Evolutionary conservation across 2,888 invertebrate species (phyloP), one percentile per base, ranked within the genome.

Genomic region (Lithophane leautieri): DNA sequence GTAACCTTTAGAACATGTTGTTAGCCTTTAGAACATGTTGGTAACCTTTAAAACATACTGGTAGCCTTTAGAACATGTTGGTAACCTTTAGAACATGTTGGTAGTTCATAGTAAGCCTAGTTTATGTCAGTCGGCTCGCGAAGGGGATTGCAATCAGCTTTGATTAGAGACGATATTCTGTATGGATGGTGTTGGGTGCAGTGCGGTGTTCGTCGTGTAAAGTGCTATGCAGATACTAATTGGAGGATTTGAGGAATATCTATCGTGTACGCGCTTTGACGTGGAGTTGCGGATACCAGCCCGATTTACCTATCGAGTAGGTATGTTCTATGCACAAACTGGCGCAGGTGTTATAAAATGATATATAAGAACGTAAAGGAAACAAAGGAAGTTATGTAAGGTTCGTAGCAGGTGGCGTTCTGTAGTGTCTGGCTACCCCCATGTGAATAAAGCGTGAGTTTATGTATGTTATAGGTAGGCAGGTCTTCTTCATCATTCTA

Each of bases 151-250:
- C 50, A 77, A 70, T 70, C 54, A 58, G 70, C 67, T 61, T 70
- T 77, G 78, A 77, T 70, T 77, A 25, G 62, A 58, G 11, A 62
- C 28, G 0, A 70, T 63, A 70, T 77, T 77, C 78, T 25, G 69
- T 50, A 8, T 54, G 34, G 52, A 25, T 60, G 19, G 42, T 11
- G 60, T 66, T 52, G 14, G 34, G 22, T 71, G n/a, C 19, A 50
- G 11, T 47, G 47, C 14, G 44, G 7, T 7, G 11, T 61, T 47
- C 50, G 14, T n/a, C 40, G 22, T 52, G 22, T 25, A 63, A 34
- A 34, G 25, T 25, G 19, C 19, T 44, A 42, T 63, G 16, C 11
- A 19, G 19, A 63, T 25, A 63, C 25, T 19, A 44, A 42, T 19
- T 25, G 3, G 7, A 42, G 11, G 16, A 25, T 25, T 19, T 19